Evolutionary conservation across 1,140 invertebrate genomes (phyloP), one percentile per base, ranked within the genome.

Genomic region (Sinonovacula constricta): DNA sequence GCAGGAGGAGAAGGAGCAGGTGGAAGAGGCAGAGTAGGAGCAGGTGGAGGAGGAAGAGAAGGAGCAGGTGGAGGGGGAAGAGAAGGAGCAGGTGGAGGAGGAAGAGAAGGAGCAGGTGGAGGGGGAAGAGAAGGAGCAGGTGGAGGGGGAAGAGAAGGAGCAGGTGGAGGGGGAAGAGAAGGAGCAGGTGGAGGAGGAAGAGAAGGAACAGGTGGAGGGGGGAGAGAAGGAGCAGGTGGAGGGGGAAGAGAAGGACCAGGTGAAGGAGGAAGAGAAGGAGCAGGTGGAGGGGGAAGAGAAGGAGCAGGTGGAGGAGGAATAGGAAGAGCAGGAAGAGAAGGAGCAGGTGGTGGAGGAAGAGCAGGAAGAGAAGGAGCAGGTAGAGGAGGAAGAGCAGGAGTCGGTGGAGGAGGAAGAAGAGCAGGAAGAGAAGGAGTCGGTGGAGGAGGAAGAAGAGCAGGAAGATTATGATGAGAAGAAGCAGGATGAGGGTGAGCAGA

Each of bases 251-350:
- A 49, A n/a, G 45, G 45, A 49, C 10, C 45, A 49, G 45, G 45
- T 49, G 45, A 49, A 49, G 10, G 45, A 49, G n/a, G 45, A 49
- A n/a, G n/a, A 49, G 45, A n/a, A 49, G 45, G 45, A n/a, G 45
- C 10, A n/a, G 45, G 45, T 12, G 45, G 45, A 49, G 45, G 45
- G n/a, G 45, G 45, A n/a, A 49, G 45, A n/a, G n/a, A n/a, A n/a
- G n/a, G 45, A n/a, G n/a, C 10, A n/a, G 45, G 45, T 12, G n/a
- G n/a, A n/a, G 45, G n/a, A n/a, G n/a, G n/a, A n/a, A n/a, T 12
- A 49, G 45, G n/a, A n/a, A 49, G n/a, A n/a, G 45, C 10, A 49
- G 45, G n/a, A n/a, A n/a, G 45, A n/a, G n/a, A n/a, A n/a, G n/a
- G 45, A 12, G n/a, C 10, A 49, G 10, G 45, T 10, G n/a, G 45